phyloP scores from a whole-genome alignment of 2,888 invertebrate species.

The Mesoligia furuncula region DNA sequence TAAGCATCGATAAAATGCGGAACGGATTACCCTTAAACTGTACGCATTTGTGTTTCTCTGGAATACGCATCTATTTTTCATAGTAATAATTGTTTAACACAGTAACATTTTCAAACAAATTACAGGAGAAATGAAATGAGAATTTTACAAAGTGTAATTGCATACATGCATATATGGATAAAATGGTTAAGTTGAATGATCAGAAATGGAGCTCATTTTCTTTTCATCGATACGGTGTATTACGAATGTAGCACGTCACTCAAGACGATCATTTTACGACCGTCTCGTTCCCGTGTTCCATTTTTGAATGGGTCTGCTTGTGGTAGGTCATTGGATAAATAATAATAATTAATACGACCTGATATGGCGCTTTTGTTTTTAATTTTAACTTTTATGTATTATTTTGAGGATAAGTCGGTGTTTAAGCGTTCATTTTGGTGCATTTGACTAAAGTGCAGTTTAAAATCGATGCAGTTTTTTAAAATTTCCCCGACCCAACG shows the following conservation, averaged over 20 bases:
- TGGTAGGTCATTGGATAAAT: conserved; percentile 86
- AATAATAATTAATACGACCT: conserved; percentile 55
- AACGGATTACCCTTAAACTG: conserved; percentile 22
- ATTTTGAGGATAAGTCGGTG: neutral
- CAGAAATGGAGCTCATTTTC: conserved; percentile 17
- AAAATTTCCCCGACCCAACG: conserved; percentile 74
- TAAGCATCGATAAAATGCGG: conserved; percentile 10
- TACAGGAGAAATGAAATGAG: conserved; percentile 13
- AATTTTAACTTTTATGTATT: neutral
- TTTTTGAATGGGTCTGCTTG: conserved; percentile 87
- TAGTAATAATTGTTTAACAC: conserved; percentile 16
- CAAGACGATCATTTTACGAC: conserved; percentile 83
- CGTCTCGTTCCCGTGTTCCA: conserved; percentile 86
- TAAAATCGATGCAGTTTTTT: conserved; percentile 68
- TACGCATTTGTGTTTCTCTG: conserved; percentile 24
- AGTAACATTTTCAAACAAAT: conserved; percentile 22
- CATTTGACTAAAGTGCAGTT: conserved; percentile 46
- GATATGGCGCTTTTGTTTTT: neutral
- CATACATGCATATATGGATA: neutral
- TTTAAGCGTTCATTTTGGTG: conserved; percentile 6
- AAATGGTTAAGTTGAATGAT: conserved; percentile 9
- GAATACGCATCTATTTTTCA: conserved; percentile 8
- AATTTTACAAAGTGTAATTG: conserved; percentile 24
- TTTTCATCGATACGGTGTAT: conserved; percentile 62
- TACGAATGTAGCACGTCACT: conserved; percentile 73